A percentile compares a stretch with the other conserved stretches of the same genome.
These are phyloP conservation scores for Melanotus villosus DNA, from an alignment of 2,888 invertebrate species.

Conservation along the genomic window DNA sequence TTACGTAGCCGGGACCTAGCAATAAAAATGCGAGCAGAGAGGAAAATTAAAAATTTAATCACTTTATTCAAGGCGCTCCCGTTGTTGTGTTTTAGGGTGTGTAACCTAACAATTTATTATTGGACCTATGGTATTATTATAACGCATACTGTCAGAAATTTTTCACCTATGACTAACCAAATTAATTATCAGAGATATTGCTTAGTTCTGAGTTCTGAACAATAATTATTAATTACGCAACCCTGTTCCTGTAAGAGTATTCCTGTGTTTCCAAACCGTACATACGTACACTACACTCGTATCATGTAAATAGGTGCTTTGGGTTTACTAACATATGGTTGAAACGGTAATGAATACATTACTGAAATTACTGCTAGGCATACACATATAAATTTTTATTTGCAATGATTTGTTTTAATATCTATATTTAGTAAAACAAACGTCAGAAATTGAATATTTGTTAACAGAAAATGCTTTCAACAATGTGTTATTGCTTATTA, in stretches of 20 bases:
- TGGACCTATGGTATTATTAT: neutral
- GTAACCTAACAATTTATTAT: neutral
- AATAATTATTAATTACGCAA: neutral
- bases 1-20: neutral
- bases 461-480: no score
- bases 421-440: no score
- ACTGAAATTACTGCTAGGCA: no score
- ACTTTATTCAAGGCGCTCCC: constrained; percentile 8
- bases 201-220: no score
- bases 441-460: no score
- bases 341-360: no score
- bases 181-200: no score
- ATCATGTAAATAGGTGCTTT: no score
- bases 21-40: neutral
- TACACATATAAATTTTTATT: no score
- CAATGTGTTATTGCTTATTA: no score
- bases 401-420: no score
- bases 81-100: neutral
- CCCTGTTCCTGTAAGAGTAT: neutral
- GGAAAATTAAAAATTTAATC: neutral
- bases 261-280: neutral
- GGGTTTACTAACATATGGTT: no score
- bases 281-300: neutral
- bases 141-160: neutral
- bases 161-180: neutral